These are phyloP conservation scores for Peromyscus melanophrys DNA, from an alignment of 2,797 vertebrate genomes.

Conservation along the genomic window DNA sequence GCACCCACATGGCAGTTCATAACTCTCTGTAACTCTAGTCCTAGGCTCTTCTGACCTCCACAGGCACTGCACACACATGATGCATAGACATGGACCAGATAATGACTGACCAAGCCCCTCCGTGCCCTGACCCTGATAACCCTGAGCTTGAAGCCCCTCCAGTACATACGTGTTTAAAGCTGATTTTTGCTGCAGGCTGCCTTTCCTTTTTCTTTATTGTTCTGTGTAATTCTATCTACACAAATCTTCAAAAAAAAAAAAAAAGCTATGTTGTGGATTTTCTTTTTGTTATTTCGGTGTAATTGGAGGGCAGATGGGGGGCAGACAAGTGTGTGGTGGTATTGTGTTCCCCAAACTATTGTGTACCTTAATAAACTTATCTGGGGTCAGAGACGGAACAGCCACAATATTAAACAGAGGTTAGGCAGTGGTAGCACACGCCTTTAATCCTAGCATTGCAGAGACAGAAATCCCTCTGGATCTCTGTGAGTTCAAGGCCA, in stretches of 20 bases:
- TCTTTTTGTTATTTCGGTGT: not conserved
- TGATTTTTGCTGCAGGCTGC: not conserved
- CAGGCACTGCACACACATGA: not conserved
- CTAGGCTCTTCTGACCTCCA: not conserved
- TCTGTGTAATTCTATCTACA: constrained; percentile 2
- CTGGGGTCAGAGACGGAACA: too few relatives aligned
- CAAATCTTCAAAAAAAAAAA: constrained; percentile 23
- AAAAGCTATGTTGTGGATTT: constrained; percentile 16
- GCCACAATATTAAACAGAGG: too few relatives aligned
- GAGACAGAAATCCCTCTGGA: too few relatives aligned
- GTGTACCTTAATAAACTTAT: too few relatives aligned
- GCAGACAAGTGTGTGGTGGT: not conserved
- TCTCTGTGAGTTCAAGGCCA: too few relatives aligned
- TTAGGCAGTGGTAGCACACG: too few relatives aligned
- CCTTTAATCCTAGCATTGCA: too few relatives aligned
- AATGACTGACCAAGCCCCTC: not conserved
- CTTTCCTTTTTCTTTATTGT: not conserved
- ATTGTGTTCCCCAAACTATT: too few relatives aligned
- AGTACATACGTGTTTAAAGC: not conserved
- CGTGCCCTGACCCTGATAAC: not conserved
- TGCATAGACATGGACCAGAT: not conserved
- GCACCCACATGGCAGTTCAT: not conserved
- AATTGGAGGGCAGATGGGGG: not conserved
- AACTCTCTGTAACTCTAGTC: not conserved
- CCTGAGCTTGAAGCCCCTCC: not conserved